Percentiles rank a stretch among this genome's conserved stretches.
These are phyloP conservation scores for Iphiclides podalirius DNA, from an alignment of 2,888 invertebrate genomes.

Conservation along the genomic window DNA sequence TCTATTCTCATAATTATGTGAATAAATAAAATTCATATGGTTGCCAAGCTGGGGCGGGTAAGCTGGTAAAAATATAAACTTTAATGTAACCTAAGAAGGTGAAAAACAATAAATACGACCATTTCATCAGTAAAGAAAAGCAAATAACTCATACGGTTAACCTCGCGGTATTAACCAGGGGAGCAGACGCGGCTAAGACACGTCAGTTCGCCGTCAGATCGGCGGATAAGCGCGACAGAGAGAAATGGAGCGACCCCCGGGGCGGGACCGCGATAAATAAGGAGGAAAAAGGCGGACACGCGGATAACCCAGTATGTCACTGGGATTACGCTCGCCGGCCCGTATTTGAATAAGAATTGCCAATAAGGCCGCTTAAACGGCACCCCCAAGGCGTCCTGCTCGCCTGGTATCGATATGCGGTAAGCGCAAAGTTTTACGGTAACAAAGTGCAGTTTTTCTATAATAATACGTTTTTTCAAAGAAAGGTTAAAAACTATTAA, in stretches of 20 bases:
- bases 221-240: constrained; percentile 72
- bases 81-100: too few relatives aligned
- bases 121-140: too few relatives aligned
- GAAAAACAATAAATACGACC: too few relatives aligned
- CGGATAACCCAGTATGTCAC: constrained; percentile 70
- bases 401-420: constrained; percentile 57
- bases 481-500: too few relatives aligned
- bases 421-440: too few relatives aligned
- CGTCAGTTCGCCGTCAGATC: constrained; percentile 71
- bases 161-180: constrained; percentile 45
- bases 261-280: constrained; percentile 64
- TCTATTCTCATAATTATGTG: too few relatives aligned
- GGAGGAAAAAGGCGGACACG: constrained; percentile 60
- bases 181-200: constrained; percentile 55
- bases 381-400: constrained; percentile 52
- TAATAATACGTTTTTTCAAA: too few relatives aligned
- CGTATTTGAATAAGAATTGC: constrained; percentile 77
- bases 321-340: constrained; percentile 60
- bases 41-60: too few relatives aligned
- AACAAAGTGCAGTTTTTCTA: too few relatives aligned
- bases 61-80: too few relatives aligned
- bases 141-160: too few relatives aligned
- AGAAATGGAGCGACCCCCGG: constrained; percentile 64
- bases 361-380: constrained; percentile 61
- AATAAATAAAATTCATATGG: too few relatives aligned